These are phyloP conservation scores for Pristiophorus japonicus DNA, from an alignment of 2,113 vertebrate genomes.

Conservation along the genomic window DNA sequence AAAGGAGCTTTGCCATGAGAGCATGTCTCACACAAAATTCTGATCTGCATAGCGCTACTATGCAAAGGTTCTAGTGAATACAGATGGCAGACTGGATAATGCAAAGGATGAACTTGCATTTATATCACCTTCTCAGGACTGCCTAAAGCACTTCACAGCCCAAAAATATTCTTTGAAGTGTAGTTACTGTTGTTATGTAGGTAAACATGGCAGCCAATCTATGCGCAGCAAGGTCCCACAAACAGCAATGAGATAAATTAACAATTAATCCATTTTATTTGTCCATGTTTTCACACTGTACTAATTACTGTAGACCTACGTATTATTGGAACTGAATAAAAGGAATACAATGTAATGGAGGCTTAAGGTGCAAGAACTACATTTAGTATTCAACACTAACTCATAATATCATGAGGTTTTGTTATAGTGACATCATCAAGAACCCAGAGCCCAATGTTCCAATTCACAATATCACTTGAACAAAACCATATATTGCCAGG, in stretches of 20 bases:
- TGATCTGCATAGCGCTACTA: no score
- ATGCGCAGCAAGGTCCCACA: not conserved
- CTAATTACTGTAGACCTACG: not conserved
- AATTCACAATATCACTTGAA: not conserved
- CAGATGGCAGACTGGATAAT: not conserved
- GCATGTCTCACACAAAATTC: not conserved
- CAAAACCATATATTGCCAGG: not conserved
- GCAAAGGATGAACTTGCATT: not conserved
- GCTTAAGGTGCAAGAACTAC: not conserved
- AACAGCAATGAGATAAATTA: not conserved
- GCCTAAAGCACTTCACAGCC: not conserved
- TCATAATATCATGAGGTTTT: not conserved
- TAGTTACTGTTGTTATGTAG: not conserved
- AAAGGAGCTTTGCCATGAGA: not conserved
- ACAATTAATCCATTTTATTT: not conserved
- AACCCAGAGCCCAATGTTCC: not conserved
- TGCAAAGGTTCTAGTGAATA: not conserved
- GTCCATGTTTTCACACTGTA: not conserved
- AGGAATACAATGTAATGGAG: not conserved
- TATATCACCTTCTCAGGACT: not conserved
- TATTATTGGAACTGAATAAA: not conserved
- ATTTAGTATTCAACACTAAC: not conserved
- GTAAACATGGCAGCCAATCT: not conserved
- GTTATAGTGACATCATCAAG: not conserved
- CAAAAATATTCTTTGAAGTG: not conserved